phyloP scores from a whole-genome alignment of 2,797 vertebrate genomes.

The Catamblyrhynchus diadema region DNA sequence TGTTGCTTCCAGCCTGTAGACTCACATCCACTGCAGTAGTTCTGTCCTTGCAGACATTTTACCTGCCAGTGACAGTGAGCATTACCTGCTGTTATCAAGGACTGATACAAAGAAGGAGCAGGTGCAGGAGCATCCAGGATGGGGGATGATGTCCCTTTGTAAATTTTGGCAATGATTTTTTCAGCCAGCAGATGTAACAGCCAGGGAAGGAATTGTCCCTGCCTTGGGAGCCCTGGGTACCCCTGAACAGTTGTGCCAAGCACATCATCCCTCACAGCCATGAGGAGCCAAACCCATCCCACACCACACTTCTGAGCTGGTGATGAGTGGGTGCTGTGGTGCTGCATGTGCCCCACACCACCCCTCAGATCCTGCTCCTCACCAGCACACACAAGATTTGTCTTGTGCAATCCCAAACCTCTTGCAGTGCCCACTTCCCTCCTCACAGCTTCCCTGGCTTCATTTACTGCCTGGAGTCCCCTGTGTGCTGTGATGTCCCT shows the following conservation, averaged over 20 bases:
- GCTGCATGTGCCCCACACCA: background rate
- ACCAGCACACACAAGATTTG: background rate
- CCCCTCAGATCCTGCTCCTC: background rate
- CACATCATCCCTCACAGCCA: background rate
- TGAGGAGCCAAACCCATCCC: background rate
- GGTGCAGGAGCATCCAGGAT: background rate
- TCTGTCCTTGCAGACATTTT: background rate
- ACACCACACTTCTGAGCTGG: accelerated
- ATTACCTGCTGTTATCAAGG: background rate
- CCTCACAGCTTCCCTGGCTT: background rate
- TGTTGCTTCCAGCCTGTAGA: background rate
- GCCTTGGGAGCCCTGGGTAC: background rate
- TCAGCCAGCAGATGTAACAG: background rate
- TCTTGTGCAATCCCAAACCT: background rate
- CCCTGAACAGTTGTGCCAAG: background rate
- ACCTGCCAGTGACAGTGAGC: background rate
- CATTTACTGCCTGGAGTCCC: background rate
- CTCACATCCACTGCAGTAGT: background rate
- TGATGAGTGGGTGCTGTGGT: background rate
- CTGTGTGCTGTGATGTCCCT: background rate
- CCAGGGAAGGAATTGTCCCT: background rate
- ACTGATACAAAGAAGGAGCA: background rate
- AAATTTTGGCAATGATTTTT: background rate
- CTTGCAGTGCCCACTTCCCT: background rate
- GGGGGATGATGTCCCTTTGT: background rate